Base-by-base conservation (phyloP, 2,888 invertebrate genomes). In the Callinectes sapidus region DNA sequence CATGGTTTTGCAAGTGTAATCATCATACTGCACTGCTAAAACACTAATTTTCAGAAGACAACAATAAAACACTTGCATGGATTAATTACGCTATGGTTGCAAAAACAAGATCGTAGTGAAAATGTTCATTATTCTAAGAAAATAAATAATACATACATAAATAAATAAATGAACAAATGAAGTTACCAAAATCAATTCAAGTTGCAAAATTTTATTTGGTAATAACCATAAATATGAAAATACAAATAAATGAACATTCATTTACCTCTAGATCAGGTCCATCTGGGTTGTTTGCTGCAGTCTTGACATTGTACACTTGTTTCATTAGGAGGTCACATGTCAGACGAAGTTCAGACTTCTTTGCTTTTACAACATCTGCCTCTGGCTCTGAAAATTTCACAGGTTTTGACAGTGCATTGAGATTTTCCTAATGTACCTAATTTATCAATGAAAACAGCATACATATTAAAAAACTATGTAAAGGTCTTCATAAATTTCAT, bases 311-410 rank as follows among this genome's bases (percentile, higher is more conserved):
- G 96, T 98, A 97, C 1, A 97, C 97, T 96, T 98, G 98, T 95
- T 98, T 98, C 97, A 98, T 97, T 95, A 98, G 96, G 81, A 98
- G 96, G 96, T 98, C 98, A 96, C 98, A 98, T 95, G 98, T 98
- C 55, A 98, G 96, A 94, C 97, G 96, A 94, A 98, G 96, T 95
- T 98, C 98, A 14, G 97, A 97, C 95, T 97, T 97, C 95, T 98
- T 98, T 90, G 97, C 96, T 95, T 97, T 97, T 94, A 98, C 96
- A 39, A 95, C 95, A 35, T 94, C 95, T n/a, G 94, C 89, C 48
- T 95, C 94, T 54, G 90, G 94, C 61, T 81, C 93, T 94, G 91
- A 3, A 91, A 91, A 85, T 6, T 54, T 55, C 35, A 77, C n/a
- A 2, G 48, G 14, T 42, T 71, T 35, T 35, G 35, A 16, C 16